A percentile compares a stretch with the other conserved stretches of the same genome.
These are phyloP conservation scores for Caerostris extrusa DNA, from an alignment of 1,140 invertebrate genomes.

Conservation along the genomic window DNA sequence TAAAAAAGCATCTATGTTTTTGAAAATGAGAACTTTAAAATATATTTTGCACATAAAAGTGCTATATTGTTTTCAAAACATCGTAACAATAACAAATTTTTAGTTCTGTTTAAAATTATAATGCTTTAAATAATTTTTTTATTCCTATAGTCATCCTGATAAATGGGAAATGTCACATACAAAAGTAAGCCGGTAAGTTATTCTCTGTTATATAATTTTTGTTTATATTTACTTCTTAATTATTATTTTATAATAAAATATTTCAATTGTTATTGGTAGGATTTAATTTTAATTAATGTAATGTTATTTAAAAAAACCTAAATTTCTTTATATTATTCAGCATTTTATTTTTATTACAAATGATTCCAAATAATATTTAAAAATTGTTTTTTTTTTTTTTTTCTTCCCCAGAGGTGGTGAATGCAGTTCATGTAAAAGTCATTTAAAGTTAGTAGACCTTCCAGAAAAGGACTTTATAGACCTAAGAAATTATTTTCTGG, in stretches of 20 bases:
- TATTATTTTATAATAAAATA: too few species aligned
- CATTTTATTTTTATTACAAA: too few species aligned
- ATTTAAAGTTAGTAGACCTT: background rate
- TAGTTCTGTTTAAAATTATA: background rate
- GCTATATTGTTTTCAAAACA: too few species aligned
- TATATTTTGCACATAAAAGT: too few species aligned
- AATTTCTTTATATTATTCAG: too few species aligned
- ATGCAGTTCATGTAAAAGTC: constrained; percentile 40
- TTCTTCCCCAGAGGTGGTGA: background rate
- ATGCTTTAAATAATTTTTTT: background rate
- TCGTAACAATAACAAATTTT: background rate
- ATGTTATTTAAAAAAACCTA: too few species aligned
- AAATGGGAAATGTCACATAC: constrained; percentile 19
- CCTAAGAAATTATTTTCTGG: constrained; percentile 66
- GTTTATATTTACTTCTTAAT: background rate
- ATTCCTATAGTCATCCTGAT: constrained; percentile 33
- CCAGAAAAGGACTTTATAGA: constrained; percentile 10
- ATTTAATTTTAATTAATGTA: too few species aligned
- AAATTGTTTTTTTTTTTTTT: background rate
- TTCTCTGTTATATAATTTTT: background rate
- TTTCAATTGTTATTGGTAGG: too few species aligned
- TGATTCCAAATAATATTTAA: too few species aligned
- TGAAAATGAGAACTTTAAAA: too few species aligned
- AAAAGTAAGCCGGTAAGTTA: constrained; percentile 49
- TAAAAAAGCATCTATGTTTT: too few species aligned